Evolutionary conservation across 1,140 invertebrate genomes (phyloP), one percentile per base, ranked within the genome.

Genomic region (Piezodorus guildinii): DNA sequence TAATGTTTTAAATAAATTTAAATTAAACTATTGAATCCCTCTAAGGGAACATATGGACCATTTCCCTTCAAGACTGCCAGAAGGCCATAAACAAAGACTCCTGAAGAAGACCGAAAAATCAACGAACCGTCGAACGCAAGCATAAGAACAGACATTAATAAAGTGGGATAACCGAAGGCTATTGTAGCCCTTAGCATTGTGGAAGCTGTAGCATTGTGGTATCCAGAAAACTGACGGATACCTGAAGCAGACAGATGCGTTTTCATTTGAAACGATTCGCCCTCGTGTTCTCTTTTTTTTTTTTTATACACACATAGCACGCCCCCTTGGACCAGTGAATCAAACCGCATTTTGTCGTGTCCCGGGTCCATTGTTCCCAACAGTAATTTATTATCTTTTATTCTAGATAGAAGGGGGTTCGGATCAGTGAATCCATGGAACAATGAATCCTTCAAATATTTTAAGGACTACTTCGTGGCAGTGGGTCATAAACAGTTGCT

Each of bases 201-300:
- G n/a, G 6, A 21, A 19, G n/a, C 46, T 6, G 21, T 19, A 19
- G 46, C 46, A 19, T 21, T 49, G 46, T 21, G n/a, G n/a, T 21
- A 17, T 19, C n/a, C 10, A 21, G n/a, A 49, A 49, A 49, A 49
- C n/a, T 21, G 46, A 19, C n/a, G 46, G 46, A 21, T 49, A 56
- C 52, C 52, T 56, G 52, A 56, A 56, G 27, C 52, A 56, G 52
- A 56, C 52, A 56, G 52, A 56, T 56, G 52, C 23, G 52, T 56
- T 56, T 56, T 56, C 23, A 56, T 56, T 56, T 23, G 12, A 23
- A 23, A 56, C 52, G 17, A 23, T 25, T 56, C 15, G 23, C 52
- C 52, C 52, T 23, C 23, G 17, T 15, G 34, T 39, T 39, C 34
- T 10, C 34, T 39, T 39, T 39, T 39, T 39, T 39, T 39, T 39